These are phyloP conservation scores for Zosterops pallidus DNA, from an alignment of 2,113 vertebrate genomes.

Conservation along the genomic window DNA sequence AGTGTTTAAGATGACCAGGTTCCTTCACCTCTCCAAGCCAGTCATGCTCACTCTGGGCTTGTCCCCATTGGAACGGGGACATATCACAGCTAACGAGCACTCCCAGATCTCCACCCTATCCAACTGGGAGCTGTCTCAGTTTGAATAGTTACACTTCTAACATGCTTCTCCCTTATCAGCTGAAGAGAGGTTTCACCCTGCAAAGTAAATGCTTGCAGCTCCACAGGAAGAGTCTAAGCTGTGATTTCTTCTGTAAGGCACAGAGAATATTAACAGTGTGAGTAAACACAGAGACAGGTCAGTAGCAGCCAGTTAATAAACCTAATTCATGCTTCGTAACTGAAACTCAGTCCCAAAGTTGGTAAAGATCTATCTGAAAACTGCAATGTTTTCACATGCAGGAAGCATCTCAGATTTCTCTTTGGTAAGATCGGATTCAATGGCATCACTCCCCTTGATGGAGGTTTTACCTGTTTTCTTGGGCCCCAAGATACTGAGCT, in stretches of 20 bases:
- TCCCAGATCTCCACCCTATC: not conserved
- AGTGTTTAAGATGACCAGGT: not conserved
- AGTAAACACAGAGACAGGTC: not conserved
- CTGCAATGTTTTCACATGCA: not conserved
- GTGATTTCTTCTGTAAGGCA: not conserved
- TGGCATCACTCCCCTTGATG: not conserved
- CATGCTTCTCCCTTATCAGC: not conserved
- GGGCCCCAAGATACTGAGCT: not conserved
- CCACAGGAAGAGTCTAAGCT: not conserved
- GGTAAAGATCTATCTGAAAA: not conserved
- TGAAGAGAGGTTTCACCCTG: not conserved
- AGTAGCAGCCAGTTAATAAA: not conserved
- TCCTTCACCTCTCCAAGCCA: not conserved
- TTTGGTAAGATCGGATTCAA: not conserved
- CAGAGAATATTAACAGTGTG: not conserved
- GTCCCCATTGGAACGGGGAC: rapidly evolving
- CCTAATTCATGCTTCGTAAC: not conserved
- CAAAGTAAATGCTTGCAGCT: not conserved
- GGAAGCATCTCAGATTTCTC: not conserved
- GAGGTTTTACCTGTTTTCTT: not conserved
- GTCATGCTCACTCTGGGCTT: not conserved
- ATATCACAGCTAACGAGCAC: not conserved
- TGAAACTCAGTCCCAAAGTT: not conserved
- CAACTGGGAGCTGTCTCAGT: not conserved
- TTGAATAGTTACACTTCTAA: not conserved